phyloP scores from a whole-genome alignment of 2,113 vertebrate genomes.

The Chunga burmeisteri region DNA sequence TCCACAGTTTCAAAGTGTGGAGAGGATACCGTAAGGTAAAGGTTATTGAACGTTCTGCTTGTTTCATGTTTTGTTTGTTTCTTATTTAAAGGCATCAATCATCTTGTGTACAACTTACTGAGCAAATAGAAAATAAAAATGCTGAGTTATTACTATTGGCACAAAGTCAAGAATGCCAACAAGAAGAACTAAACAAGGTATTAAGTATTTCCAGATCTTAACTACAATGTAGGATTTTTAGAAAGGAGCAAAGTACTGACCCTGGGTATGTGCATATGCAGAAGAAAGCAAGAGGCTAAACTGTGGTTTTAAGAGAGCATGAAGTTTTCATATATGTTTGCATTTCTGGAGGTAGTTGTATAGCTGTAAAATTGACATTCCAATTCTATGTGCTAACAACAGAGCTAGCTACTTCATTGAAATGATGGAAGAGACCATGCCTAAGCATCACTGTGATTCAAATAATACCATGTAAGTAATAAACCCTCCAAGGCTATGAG shows the following conservation, averaged over 20 bases:
- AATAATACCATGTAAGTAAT: background rate
- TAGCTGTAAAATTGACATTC: background rate
- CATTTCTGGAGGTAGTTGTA: background rate
- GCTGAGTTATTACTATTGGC: conserved; percentile 18
- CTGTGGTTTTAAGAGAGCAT: background rate
- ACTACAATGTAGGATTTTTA: background rate
- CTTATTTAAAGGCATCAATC: conserved; percentile 59
- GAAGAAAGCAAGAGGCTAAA: background rate
- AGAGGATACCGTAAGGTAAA: background rate
- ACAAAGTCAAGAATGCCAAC: conserved; percentile 41
- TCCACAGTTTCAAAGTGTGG: background rate
- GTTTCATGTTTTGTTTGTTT: conserved; percentile 34
- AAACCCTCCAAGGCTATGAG: background rate
- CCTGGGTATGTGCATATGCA: background rate
- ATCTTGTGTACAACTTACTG: conserved; percentile 30
- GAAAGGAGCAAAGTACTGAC: background rate
- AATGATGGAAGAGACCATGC: background rate
- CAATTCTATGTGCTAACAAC: background rate
- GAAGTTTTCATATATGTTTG: background rate
- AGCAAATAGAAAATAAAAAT: conserved; percentile 65
- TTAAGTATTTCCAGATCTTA: background rate
- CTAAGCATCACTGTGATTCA: background rate
- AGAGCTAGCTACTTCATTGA: background rate
- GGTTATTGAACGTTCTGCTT: background rate
- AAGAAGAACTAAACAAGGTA: conserved; percentile 70